Evolutionary conservation across 2,113 vertebrate genomes (phyloP), one percentile per base, ranked within the genome.

Genomic region (Phaethornis superciliosus): DNA sequence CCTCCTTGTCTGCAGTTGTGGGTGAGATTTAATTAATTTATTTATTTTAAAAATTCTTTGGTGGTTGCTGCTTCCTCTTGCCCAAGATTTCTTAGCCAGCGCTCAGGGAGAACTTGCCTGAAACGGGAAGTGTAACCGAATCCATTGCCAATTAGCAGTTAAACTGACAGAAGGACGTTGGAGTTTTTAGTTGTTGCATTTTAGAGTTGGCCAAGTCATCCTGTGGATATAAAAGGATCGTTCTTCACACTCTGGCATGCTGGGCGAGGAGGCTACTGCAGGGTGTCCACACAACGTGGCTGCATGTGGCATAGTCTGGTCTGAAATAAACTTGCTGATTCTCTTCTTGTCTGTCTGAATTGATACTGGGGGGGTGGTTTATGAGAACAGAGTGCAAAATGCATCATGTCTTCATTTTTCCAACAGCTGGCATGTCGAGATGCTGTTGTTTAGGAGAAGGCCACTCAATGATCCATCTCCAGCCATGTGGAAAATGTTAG

Each of bases 61-160:
- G 94, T 95, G 77, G 89, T 96, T 96, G 81, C 86, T 89, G 22
- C 86, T 95, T 96, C 95, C 96, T 96, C 91, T 96, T 96, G 95
- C 96, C 96, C 65, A 96, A 96, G 92, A 93, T 78, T 95, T 96
- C 58, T 69, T 93, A 95, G 85, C 90, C 88, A 63, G 92, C 1
- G 0, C 55, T 88, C 65, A 82, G 58, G 94, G 91, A 96, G 90
- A 92, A 72, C 77, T 93, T 93, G 89, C 69, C 93, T 93, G 86
- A 92, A 92, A 96, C 28, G 81, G 92, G 92, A 96, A 96, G 96
- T 96, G 91, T 94, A 96, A 96, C 92, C 12, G 56, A 96, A 94
- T 96, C 93, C 94, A 96, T 96, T 94, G 90, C 94, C 92, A 94
- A 92, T 94, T 76, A 93, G 58, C 96, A 96, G 95, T 96, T 96